A percentile compares a stretch with the other conserved stretches of the same genome.
phyloP scores from a whole-genome alignment of 1,140 invertebrate genomes.

The Ceratosolen fusciceps region DNA sequence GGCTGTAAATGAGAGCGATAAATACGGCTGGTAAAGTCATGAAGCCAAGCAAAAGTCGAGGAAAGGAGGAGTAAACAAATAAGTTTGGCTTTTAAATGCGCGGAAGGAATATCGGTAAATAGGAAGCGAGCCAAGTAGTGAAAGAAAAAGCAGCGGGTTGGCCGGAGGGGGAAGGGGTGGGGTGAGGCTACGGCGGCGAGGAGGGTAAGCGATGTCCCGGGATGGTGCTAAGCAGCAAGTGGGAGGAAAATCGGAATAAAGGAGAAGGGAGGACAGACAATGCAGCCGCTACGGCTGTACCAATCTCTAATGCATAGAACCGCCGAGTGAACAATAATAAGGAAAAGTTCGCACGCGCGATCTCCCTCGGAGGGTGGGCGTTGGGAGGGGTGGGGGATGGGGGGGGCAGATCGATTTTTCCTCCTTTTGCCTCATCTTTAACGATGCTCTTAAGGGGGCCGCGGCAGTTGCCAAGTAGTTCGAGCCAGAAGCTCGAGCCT shows the following conservation, averaged over 20 bases:
- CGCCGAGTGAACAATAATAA: conserved; percentile 54
- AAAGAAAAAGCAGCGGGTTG: not conserved
- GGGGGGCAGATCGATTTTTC: conserved; percentile 16
- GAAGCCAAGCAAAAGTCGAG: too few species aligned
- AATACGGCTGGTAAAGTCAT: not conserved
- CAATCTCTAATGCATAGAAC: conserved; percentile 48
- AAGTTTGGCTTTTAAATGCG: conserved; percentile 2
- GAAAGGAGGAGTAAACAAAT: not conserved
- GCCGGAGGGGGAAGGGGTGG: too few species aligned
- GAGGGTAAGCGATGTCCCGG: not conserved
- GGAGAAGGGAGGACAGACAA: conserved; percentile 31
- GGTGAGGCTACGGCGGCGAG: too few species aligned
- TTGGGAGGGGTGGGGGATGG: conserved; percentile 35
- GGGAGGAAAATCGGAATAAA: conserved; percentile 1
- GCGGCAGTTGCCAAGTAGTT: conserved; percentile 57
- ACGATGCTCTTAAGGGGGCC: conserved; percentile 52
- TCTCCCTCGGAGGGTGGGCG: not conserved
- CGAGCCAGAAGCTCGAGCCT: conserved; percentile 46
- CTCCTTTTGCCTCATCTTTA: conserved; percentile 46
- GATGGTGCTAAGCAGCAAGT: not conserved
- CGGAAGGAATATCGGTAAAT: not conserved
- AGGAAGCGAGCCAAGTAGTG: not conserved
- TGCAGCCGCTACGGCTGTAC: conserved; percentile 52
- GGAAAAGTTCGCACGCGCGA: conserved; percentile 47
- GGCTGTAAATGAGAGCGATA: not conserved